A percentile compares a stretch with the other conserved stretches of the same genome.
These are phyloP conservation scores for Cotesia vestalis DNA, from an alignment of 1,140 invertebrate species.

Conservation along the genomic window DNA sequence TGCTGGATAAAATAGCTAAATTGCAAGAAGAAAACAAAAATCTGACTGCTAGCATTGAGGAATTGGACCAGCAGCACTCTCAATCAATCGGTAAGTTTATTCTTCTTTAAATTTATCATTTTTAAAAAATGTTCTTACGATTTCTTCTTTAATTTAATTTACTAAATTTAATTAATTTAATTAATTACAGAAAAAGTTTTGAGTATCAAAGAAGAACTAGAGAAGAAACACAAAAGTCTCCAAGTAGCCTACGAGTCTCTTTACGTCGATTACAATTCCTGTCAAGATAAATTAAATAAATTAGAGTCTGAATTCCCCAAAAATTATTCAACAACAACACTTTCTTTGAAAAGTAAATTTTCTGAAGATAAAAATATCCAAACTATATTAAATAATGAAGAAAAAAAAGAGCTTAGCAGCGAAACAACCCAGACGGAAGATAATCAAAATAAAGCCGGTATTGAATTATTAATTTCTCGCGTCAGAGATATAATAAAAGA, in stretches of 20 bases:
- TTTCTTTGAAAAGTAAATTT: background rate
- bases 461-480: constrained; percentile 46
- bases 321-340: constrained; percentile 24
- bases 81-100: constrained; percentile 67
- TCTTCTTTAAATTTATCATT: background rate
- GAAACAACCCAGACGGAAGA: background rate
- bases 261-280: constrained; percentile 58
- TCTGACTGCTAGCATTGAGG: constrained; percentile 71
- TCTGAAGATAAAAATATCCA: constrained; percentile 34
- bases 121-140: background rate
- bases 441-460: background rate
- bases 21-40: constrained; percentile 67
- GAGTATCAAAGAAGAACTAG: constrained; percentile 71
- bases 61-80: constrained; percentile 78
- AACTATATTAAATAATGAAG: constrained; percentile 22
- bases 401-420: constrained; percentile 40
- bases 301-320: constrained; percentile 37
- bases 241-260: constrained; percentile 60
- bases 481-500: constrained; percentile 57
- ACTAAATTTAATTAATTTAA: background rate
- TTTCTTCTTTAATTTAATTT: background rate
- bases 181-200: constrained; percentile 67
- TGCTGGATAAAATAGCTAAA: constrained; percentile 63
- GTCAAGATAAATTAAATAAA: constrained; percentile 46
- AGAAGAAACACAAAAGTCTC: constrained; percentile 66